Conservation (phyloP, 2,888 invertebrate species). For the Heterodera filipjevi region DNA sequence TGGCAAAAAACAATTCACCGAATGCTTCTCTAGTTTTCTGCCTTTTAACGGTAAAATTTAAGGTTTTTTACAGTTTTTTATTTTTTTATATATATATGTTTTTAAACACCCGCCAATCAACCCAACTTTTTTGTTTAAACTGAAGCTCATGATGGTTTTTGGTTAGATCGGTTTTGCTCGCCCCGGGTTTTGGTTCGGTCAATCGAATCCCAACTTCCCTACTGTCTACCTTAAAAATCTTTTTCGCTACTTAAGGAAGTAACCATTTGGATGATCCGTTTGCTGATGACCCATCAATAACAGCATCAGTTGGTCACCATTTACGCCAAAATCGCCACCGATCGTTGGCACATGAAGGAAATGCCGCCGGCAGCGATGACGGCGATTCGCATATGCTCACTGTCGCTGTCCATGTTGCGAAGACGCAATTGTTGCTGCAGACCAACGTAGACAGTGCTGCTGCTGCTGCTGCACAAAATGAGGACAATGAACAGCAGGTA, state of each 20-base stretch:
- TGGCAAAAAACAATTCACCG: constrained; percentile 26
- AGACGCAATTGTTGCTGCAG: constrained; percentile 30
- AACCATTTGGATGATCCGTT: too few relatives aligned
- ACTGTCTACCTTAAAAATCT: too few relatives aligned
- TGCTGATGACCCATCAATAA: too few relatives aligned
- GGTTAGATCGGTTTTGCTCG: too few relatives aligned
- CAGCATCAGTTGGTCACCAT: background rate
- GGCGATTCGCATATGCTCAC: constrained; percentile 34
- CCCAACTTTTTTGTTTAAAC: too few relatives aligned
- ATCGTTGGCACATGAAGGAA: background rate
- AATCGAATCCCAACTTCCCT: too few relatives aligned
- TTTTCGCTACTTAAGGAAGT: too few relatives aligned
- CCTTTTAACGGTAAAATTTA: background rate
- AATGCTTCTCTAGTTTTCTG: constrained; percentile 29
- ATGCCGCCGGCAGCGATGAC: background rate
- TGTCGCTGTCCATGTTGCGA: constrained; percentile 27
- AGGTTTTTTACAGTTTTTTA: background rate
- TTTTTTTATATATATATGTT: too few relatives aligned
- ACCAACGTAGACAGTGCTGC: constrained; percentile 15
- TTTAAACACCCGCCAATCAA: too few relatives aligned
- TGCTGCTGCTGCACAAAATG: background rate
- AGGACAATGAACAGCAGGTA: constrained; percentile 12
- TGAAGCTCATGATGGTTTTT: too few relatives aligned
- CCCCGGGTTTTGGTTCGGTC: too few relatives aligned
- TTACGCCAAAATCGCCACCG: background rate